A percentile compares a stretch with the other conserved stretches of the same genome.
Evolutionary conservation across 2,888 invertebrate genomes (phyloP).

Genomic region (Elmis aenea): DNA sequence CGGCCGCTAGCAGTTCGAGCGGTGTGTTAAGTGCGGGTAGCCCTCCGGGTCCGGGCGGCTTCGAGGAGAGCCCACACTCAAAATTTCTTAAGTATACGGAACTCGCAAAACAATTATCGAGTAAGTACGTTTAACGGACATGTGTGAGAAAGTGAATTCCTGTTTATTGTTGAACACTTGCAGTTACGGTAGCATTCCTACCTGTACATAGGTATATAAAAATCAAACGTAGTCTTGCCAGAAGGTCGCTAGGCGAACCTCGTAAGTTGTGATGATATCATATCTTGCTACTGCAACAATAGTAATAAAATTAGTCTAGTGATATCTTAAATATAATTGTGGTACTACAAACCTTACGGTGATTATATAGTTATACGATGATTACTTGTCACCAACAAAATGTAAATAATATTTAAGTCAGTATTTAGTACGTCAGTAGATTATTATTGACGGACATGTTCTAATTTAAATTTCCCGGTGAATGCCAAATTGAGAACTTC

Average conservation of each 20-base stretch:
- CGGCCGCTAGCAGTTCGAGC: conserved; percentile 16
- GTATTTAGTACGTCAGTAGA: conserved; percentile 41
- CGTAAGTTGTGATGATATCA: conserved; percentile 68
- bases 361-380: conserved; percentile 48
- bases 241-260: conserved; percentile 43
- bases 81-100: conserved; percentile 98
- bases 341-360: conserved; percentile 41
- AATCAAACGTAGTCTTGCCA: conserved; percentile 16
- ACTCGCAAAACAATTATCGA: conserved; percentile 95
- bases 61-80: conserved; percentile 90
- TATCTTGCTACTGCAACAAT: conserved; percentile 60
- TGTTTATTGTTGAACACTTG: conserved; percentile 16
- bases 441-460: conserved; percentile 26
- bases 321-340: conserved; percentile 32
- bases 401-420: conserved; percentile 45
- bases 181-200: conserved; percentile 17
- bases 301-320: conserved; percentile 29
- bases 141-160: conserved; percentile 20
- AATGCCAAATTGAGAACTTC: conserved; percentile 7
- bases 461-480: conserved; percentile 15
- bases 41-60: conserved; percentile 51
- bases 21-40: conserved; percentile 33
- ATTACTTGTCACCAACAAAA: conserved; percentile 21
- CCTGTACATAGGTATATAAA: conserved; percentile 11
- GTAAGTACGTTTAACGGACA: conserved; percentile 90